Percentiles rank a stretch among this genome's conserved stretches.
Evolutionary conservation across 92 coral and sea anemone genomes (phyloP).

Genomic region (Phenganax stokvisi): DNA sequence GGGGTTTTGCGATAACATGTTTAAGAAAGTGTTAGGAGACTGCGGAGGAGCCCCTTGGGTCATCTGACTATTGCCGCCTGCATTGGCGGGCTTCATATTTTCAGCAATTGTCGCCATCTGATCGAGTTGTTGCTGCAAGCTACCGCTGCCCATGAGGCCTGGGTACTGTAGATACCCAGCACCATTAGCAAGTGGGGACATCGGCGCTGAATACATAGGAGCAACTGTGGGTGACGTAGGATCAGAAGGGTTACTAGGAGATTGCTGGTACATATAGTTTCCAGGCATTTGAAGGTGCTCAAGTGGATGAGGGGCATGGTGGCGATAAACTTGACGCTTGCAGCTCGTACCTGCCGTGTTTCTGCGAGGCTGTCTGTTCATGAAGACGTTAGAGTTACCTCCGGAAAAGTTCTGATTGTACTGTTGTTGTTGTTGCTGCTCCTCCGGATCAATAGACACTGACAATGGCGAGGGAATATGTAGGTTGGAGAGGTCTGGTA

Average conservation of each 20-base stretch:
- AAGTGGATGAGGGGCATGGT: conserved; percentile 43
- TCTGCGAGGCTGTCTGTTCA: conserved; percentile 50
- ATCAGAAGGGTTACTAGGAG: not conserved
- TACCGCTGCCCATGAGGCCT: conserved; percentile 45
- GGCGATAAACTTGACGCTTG: conserved; percentile 46
- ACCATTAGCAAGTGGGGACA: conserved; percentile 66
- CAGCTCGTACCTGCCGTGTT: conserved; percentile 53
- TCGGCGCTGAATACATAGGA: conserved; percentile 61
- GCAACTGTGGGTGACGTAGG: conserved; percentile 52
- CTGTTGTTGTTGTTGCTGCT: conserved; percentile 12
- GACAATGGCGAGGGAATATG: conserved; percentile 92
- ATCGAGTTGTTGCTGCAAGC: conserved; percentile 67
- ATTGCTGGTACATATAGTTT: conserved; percentile 23
- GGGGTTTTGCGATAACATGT: conserved; percentile 53
- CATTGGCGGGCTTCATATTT: conserved; percentile 39
- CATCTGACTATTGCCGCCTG: conserved; percentile 39
- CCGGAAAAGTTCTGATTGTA: conserved; percentile 36
- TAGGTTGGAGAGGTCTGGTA: conserved; percentile 89
- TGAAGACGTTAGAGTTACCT: conserved; percentile 45
- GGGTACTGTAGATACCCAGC: conserved; percentile 67
- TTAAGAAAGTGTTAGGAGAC: conserved; percentile 38
- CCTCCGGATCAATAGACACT: conserved; percentile 70
- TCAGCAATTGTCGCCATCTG: conserved; percentile 51
- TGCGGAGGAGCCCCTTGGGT: conserved; percentile 17
- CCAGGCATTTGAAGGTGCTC: conserved; percentile 50